Conservation (phyloP, 2,797 vertebrate species). For the Chaenodraco wilsoni region DNA sequence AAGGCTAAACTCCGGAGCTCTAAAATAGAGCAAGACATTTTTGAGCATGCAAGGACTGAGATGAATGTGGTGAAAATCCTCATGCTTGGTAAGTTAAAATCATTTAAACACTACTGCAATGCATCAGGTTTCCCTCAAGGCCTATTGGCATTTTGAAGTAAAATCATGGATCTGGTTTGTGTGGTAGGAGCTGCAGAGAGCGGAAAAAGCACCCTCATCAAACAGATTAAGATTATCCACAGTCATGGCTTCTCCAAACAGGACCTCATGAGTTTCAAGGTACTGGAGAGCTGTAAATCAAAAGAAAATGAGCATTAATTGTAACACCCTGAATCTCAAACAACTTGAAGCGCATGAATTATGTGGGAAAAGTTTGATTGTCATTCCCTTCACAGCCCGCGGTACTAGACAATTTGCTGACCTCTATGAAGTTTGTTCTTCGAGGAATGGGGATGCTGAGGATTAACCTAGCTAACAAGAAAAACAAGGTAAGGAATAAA, state of each 20-base stretch:
- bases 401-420: constrained; percentile 83
- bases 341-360: not conserved
- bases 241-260: constrained; percentile 81
- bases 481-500: constrained; percentile 76
- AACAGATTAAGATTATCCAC: constrained; percentile 85
- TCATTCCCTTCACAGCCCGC: constrained; percentile 67
- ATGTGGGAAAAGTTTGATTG: not conserved
- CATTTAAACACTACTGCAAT: no score
- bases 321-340: no score
- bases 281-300: constrained; percentile 19
- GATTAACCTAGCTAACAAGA: constrained; percentile 81
- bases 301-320: not conserved
- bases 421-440: constrained; percentile 84
- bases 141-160: not conserved
- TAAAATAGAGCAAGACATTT: constrained; percentile 76
- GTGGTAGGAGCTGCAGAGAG: constrained; percentile 80
- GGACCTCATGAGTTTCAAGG: constrained; percentile 83
- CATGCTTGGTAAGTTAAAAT: constrained; percentile 74
- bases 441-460: constrained; percentile 83
- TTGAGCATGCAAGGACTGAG: constrained; percentile 75
- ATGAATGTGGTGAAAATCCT: constrained; percentile 79
- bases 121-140: not conserved
- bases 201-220: constrained; percentile 85
- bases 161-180: not conserved
- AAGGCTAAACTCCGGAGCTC: constrained; percentile 72